Conservation (phyloP, 2,797 vertebrate genomes). For the Phrynocephalus guinanensis region DNA sequence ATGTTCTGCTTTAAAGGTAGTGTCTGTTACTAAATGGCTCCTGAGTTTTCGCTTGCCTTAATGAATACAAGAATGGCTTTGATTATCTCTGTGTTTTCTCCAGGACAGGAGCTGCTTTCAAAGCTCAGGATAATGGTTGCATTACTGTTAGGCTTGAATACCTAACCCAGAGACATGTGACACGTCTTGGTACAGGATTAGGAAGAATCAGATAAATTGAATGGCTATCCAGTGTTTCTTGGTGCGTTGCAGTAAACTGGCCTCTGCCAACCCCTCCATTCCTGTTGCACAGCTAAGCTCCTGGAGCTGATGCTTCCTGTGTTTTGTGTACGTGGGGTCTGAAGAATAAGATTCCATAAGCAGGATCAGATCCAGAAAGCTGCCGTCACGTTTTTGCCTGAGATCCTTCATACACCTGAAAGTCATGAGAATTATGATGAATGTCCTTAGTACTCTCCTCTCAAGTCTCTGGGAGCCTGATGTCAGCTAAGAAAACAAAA, state of each 20-base stretch:
- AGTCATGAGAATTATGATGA: background rate
- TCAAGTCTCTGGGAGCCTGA: background rate
- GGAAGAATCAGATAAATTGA: too few relatives aligned
- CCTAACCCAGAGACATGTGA: background rate
- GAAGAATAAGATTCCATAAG: background rate
- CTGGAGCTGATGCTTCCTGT: background rate
- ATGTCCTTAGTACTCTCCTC: background rate
- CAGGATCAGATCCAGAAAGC: background rate
- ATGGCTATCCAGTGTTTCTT: background rate
- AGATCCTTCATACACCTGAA: background rate
- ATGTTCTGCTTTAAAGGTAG: background rate
- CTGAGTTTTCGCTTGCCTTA: background rate
- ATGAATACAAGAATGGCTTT: background rate
- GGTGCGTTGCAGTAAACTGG: background rate
- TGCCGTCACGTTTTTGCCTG: background rate
- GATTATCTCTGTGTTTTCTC: background rate
- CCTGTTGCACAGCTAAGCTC: background rate
- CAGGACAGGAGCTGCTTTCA: background rate
- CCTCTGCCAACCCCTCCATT: background rate
- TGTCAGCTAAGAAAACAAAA: background rate
- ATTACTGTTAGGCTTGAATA: background rate
- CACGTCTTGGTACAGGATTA: background rate
- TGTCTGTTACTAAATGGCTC: background rate
- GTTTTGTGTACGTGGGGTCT: background rate
- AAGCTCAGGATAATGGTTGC: background rate